These are phyloP conservation scores for Lepus oiostolus DNA, from an alignment of 2,797 vertebrate species.

Conservation along the genomic window DNA sequence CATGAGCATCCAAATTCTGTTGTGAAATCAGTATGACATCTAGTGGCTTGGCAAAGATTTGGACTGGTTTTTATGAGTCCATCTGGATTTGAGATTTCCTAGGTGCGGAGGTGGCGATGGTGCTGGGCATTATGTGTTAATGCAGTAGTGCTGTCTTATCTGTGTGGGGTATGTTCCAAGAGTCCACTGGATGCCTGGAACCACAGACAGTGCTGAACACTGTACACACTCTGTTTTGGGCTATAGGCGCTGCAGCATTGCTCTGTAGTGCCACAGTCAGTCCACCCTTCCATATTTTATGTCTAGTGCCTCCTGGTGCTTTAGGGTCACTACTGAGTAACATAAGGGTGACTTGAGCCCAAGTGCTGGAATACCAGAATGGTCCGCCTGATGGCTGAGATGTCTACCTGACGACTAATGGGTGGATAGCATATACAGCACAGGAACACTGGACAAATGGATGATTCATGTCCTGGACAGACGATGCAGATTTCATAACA, in stretches of 20 bases:
- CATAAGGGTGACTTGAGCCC: neutral
- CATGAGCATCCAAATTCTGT: neutral
- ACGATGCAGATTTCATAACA: neutral
- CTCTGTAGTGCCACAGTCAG: neutral
- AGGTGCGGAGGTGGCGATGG: neutral
- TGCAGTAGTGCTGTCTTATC: neutral
- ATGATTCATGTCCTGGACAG: neutral
- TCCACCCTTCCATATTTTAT: too few species aligned
- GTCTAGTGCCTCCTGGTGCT: neutral
- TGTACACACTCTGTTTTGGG: neutral
- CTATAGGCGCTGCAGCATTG: neutral
- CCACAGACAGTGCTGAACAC: too few species aligned
- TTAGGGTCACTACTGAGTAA: neutral
- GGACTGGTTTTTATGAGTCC: neutral
- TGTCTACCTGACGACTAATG: neutral
- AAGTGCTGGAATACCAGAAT: neutral
- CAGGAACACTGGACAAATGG: neutral
- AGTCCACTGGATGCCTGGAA: neutral
- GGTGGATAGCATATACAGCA: neutral
- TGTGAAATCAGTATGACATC: constrained; percentile 48
- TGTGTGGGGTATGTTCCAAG: neutral
- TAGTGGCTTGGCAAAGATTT: constrained; percentile 42
- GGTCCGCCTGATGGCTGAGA: too few species aligned
- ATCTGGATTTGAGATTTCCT: neutral
- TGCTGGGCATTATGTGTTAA: neutral